Base-by-base conservation (phyloP, 2,113 vertebrate species). In the Serinus canaria region DNA sequence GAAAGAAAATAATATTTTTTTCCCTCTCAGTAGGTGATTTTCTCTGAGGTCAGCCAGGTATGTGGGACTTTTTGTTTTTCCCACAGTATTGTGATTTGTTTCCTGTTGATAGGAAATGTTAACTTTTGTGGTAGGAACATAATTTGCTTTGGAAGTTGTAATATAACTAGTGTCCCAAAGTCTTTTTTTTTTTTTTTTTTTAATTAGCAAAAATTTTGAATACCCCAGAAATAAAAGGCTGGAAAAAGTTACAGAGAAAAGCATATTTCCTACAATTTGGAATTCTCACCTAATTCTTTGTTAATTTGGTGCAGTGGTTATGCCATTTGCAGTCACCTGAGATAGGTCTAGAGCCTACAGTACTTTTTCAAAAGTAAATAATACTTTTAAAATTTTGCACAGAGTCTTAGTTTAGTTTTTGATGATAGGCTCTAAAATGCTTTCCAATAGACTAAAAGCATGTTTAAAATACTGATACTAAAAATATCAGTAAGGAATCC, bases 1-100 rank as follows among this genome's bases (percentile, higher is more conserved):
- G 55, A 74, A 68, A 28, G n/a, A 83, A 79, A 93, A 55, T 6
- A 89, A 33, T n/a, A 35, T 50, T 90, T 93, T 93, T 92, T 95
- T 30, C 8, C 22, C 18, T 85, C 78, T 72, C 86, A 75, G 67
- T 41, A 83, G 80, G 80, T 17, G n/a, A 88, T 89, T 86, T 94
- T 85, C 47, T 89, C 33, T 72, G 49, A 96, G 82, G 67, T 93
- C 86, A 95, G 83, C 74, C 93, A 94, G 88, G 80, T 92, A 72
- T 60, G 58, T 56, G 49, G 60, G 44, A 87, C 50, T 93, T 90
- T 64, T 64, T 83, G 55, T 78, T 83, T 92, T 92, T 78, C 84
- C 72, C 94, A 91, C 62, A 83, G 19, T 69, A 66, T n/a, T 92
- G 63, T 83, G 37, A 52, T 93, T 93, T 78, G 18, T 62, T 95